Conservation (phyloP, 2,797 vertebrate genomes). For the Anguilla megastoma region DNA sequence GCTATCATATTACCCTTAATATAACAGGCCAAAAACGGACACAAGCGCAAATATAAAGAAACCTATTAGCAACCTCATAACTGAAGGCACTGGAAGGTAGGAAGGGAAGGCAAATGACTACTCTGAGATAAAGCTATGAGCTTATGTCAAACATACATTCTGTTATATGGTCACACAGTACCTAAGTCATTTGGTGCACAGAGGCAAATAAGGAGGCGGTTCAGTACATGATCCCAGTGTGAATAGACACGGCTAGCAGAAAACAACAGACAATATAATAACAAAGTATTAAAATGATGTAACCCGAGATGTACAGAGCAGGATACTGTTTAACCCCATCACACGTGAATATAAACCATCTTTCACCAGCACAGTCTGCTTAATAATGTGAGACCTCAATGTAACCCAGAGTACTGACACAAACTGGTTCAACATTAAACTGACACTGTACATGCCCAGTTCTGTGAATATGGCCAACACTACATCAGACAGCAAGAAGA, state of each 20-base stretch:
- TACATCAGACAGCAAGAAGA: neutral
- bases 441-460: neutral
- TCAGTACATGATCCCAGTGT: neutral
- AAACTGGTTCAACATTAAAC: neutral
- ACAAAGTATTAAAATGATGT: neutral
- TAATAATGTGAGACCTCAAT: neutral
- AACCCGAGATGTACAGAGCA: neutral
- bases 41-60: neutral
- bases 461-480: neutral
- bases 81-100: neutral
- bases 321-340: neutral
- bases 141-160: neutral
- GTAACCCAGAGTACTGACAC: neutral
- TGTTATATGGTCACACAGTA: neutral
- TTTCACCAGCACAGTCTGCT: neutral
- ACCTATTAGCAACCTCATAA: neutral
- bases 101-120: neutral
- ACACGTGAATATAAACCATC: neutral
- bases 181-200: neutral
- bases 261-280: neutral
- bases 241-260: neutral
- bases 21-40: conserved; percentile 5
- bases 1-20: conserved; percentile 32
- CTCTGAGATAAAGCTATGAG: neutral
- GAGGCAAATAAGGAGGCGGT: neutral